A percentile compares a stretch with the other conserved stretches of the same genome.
Conservation (phyloP, 2,113 vertebrate species). For the Mus spicilegus region DNA sequence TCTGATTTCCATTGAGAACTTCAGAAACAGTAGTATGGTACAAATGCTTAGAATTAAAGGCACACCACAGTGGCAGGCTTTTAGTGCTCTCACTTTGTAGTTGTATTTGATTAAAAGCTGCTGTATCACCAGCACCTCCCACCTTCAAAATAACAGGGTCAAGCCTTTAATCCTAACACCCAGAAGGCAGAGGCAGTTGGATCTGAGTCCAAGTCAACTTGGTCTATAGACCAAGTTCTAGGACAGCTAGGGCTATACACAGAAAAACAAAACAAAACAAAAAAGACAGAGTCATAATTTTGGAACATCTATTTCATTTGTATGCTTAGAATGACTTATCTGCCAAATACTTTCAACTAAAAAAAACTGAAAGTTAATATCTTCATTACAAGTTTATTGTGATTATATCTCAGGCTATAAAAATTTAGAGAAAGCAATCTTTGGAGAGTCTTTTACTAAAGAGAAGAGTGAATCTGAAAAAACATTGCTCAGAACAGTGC, state of each 20-base stretch:
- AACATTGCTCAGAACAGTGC: background rate
- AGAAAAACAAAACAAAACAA: background rate
- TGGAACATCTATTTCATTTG: background rate
- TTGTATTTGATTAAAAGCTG: constrained; percentile 46
- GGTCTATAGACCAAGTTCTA: background rate
- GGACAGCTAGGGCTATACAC: background rate
- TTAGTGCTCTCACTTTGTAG: constrained; percentile 31
- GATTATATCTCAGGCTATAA: background rate
- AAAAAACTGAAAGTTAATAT: background rate
- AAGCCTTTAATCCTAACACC: background rate
- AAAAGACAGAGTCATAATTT: constrained; percentile 1
- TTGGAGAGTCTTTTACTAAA: background rate
- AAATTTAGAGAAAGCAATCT: constrained; percentile 40
- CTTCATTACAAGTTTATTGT: background rate
- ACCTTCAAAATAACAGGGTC: background rate
- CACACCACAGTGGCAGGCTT: background rate
- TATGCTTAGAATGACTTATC: background rate
- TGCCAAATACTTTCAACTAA: background rate
- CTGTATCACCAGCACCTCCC: background rate
- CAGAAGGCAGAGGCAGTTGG: background rate
- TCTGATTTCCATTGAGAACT: constrained; percentile 1
- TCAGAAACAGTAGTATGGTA: constrained; percentile 13
- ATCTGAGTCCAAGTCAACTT: background rate
- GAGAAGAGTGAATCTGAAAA: constrained; percentile 22
- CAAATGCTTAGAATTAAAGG: constrained; percentile 27